phyloP scores from a whole-genome alignment of 2,113 vertebrate species.

The Planiliza haematocheilus region DNA sequence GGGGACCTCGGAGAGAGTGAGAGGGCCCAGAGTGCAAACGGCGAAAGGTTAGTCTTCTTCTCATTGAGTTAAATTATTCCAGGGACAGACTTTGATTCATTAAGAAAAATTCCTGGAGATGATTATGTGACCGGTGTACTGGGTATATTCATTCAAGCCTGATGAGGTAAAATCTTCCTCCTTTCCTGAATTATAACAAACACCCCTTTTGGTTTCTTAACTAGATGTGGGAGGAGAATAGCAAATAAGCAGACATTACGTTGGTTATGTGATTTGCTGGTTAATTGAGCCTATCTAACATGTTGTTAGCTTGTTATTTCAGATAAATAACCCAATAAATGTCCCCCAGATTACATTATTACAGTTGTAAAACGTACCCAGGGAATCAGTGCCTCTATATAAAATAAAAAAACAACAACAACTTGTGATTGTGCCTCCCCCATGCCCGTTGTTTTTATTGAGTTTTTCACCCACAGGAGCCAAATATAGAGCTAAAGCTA shows the following conservation, averaged over 20 bases:
- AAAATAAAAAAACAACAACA: constrained; percentile 54
- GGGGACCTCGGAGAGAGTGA: constrained; percentile 44
- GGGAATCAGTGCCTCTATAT: constrained; percentile 66
- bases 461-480: constrained; percentile 65
- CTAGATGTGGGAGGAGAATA: constrained; percentile 23
- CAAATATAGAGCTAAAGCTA: constrained; percentile 67
- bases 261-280: constrained; percentile 61
- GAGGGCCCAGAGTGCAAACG: constrained; percentile 56
- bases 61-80: constrained; percentile 40
- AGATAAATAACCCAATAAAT: constrained; percentile 78
- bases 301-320: constrained; percentile 69
- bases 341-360: constrained; percentile 76
- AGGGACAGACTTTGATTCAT: constrained; percentile 41
- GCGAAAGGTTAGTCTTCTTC: constrained; percentile 52
- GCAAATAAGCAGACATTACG: constrained; percentile 35
- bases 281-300: constrained; percentile 75
- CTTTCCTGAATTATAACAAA: constrained; percentile 39
- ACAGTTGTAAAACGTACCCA: constrained; percentile 72
- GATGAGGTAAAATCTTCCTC: constrained; percentile 7
- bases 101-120: constrained; percentile 48
- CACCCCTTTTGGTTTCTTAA: constrained; percentile 38
- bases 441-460: constrained; percentile 65
- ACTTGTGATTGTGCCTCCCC: constrained; percentile 55
- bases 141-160: constrained; percentile 42
- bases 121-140: constrained; percentile 61